A percentile compares a stretch with the other conserved stretches of the same genome.
These are phyloP conservation scores for Cyprinodon variegatus DNA, from an alignment of 2,113 vertebrate species.

Conservation along the genomic window DNA sequence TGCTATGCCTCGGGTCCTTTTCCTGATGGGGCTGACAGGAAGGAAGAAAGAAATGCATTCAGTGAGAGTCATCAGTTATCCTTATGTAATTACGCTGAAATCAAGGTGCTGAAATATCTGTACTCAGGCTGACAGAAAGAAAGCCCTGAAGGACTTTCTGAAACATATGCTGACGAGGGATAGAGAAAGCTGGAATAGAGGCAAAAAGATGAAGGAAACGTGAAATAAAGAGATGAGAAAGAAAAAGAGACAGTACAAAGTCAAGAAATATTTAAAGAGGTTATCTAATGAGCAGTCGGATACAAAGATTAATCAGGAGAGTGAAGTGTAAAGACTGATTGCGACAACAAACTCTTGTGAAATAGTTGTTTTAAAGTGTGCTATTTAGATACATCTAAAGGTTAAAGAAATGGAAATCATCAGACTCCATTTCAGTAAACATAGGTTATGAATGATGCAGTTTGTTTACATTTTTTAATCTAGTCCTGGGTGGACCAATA, in stretches of 20 bases:
- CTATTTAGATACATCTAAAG: background rate
- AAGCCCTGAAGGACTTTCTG: slow-evolving; percentile 55
- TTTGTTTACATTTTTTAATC: too few species aligned
- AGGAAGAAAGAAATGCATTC: slow-evolving; percentile 45
- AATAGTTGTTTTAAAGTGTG: slow-evolving; percentile 15
- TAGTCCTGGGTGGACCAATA: too few species aligned
- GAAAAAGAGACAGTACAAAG: slow-evolving; percentile 47
- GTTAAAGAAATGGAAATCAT: slow-evolving; percentile 13
- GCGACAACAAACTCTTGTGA: slow-evolving; percentile 14
- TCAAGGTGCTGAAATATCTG: slow-evolving; percentile 69
- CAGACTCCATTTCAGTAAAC: slow-evolving; percentile 5
- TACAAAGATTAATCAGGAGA: slow-evolving; percentile 59
- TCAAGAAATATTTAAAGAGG: slow-evolving; percentile 60
- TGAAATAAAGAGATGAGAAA: slow-evolving; percentile 41
- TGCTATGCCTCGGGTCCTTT: slow-evolving; percentile 56
- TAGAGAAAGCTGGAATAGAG: slow-evolving; percentile 28
- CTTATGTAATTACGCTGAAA: slow-evolving; percentile 70
- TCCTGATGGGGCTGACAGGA: slow-evolving; percentile 54
- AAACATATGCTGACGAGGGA: slow-evolving; percentile 42
- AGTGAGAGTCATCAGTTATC: slow-evolving; percentile 71
- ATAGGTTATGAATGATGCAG: background rate
- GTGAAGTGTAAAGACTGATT: slow-evolving; percentile 7
- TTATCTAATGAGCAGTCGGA: slow-evolving; percentile 59
- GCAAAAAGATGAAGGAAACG: slow-evolving; percentile 26
- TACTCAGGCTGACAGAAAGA: slow-evolving; percentile 49